A percentile compares a stretch with the other conserved stretches of the same genome.
Conservation (phyloP, 2,888 invertebrate species). For the Ephialtes manifestator region DNA sequence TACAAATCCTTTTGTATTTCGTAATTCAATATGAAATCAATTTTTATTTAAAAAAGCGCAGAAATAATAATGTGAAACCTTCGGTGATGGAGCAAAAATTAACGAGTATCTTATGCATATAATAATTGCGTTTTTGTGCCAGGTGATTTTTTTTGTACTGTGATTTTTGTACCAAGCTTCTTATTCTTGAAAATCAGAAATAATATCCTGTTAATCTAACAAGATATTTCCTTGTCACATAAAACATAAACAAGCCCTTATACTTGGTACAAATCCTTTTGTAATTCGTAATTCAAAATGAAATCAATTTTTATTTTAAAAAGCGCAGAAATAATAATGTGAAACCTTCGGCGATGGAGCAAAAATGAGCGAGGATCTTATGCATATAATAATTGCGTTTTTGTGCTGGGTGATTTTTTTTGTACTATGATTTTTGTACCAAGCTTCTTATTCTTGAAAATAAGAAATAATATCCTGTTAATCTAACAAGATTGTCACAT, state of each 20-base stretch:
- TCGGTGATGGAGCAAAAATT: not conserved
- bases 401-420: conserved; percentile 45
- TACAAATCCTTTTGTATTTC: conserved; percentile 34
- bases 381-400: conserved; percentile 18
- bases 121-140: conserved; percentile 47
- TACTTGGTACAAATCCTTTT: conserved; percentile 35
- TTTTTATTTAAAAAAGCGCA: not conserved
- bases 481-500: conserved; percentile 3
- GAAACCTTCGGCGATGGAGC: not conserved
- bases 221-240: conserved; percentile 2
- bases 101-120: not conserved
- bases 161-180: conserved; percentile 32
- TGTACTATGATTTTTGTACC: conserved; percentile 1
- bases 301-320: not conserved
- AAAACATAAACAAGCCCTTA: not conserved
- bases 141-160: conserved; percentile 1
- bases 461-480: conserved; percentile 3
- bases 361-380: not conserved
- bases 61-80: not conserved
- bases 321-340: conserved; percentile 1
- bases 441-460: conserved; percentile 27
- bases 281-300: not conserved
- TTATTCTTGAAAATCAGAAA: conserved; percentile 1
- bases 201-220: conserved; percentile 5
- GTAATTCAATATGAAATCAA: not conserved